Evolutionary conservation across 2,113 vertebrate genomes (phyloP), one percentile per base, ranked within the genome.

Genomic region (Oceanodroma tethys): DNA sequence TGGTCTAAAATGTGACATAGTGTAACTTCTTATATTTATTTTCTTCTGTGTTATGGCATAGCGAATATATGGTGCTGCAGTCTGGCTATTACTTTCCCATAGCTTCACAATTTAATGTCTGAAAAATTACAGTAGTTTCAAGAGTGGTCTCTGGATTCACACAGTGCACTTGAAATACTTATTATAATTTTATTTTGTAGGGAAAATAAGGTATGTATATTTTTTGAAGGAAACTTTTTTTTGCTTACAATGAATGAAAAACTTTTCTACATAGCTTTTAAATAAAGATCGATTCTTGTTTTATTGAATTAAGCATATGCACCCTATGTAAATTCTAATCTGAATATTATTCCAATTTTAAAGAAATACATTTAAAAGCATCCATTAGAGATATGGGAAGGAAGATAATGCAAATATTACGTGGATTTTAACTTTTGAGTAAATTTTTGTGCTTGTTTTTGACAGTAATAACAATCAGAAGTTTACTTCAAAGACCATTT

Each of bases 21-120:
- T 81, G 27, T 95, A 79, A 90, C 76, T 88, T 90, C 45, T 88
- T 58, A 3, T 26, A 38, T 95, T 93, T 93, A 73, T 78, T 53
- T 96, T 88, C 56, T 93, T 92, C 71, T 34, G 9, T 93, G 48
- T 96, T 62, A 16, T 29, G 73, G 70, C 29, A 53, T 94, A 56
- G 62, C 88, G 86, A 93, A 75, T 47, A 23, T 74, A 47, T 30
- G 47, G 73, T 95, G 56, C 90, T 98, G 32, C 95, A 96, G 90
- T 93, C 78, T 88, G 88, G 56, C 75, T 43, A 4, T 94, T 95
- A 84, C 56, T 86, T 81, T 85, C 48, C n/a, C 73, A 71, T 92
- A 96, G 88, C 74, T 90, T 95, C 80, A 95, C 55, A 86, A 93
- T 97, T 97, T 98, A 95, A 91, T 97, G 91, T 96, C 94, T 96